Conservation (phyloP, 1,140 invertebrate species). For the Leptoteleia sp. region DNA sequence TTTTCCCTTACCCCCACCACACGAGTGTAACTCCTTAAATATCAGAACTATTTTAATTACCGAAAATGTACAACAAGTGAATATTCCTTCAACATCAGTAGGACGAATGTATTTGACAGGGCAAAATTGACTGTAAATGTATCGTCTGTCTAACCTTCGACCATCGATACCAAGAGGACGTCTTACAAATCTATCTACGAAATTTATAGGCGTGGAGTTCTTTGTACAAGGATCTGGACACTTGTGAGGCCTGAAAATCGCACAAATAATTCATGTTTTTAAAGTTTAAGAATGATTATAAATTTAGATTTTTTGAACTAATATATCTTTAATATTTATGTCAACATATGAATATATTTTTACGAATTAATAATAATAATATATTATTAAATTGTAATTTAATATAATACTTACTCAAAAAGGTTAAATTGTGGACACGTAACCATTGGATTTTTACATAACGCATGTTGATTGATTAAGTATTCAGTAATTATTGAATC, state of each 20-base stretch:
- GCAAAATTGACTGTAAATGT: constrained; percentile 94
- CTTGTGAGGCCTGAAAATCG: constrained; percentile 89
- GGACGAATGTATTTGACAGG: constrained; percentile 91
- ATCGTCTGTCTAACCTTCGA: constrained; percentile 86
- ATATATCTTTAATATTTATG: too few relatives aligned
- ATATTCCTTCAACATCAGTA: constrained; percentile 88
- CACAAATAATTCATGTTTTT: too few relatives aligned
- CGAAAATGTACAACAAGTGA: constrained; percentile 90
- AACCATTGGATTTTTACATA: constrained; percentile 95
- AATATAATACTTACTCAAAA: constrained; percentile 84
- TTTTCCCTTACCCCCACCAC: too few relatives aligned
- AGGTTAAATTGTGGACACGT: constrained; percentile 95
- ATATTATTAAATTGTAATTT: neutral
- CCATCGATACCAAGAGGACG: constrained; percentile 82
- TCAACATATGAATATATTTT: too few relatives aligned
- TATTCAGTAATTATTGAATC: constrained; percentile 98
- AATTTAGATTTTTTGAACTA: too few relatives aligned
- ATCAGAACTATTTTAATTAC: constrained; percentile 82
- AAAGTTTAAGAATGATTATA: too few relatives aligned
- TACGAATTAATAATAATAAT: too few relatives aligned
- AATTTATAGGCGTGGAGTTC: constrained; percentile 87
- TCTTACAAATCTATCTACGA: constrained; percentile 84
- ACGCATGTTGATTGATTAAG: constrained; percentile 96
- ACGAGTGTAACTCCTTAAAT: too few relatives aligned
- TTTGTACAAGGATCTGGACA: constrained; percentile 93